phyloP scores from a whole-genome alignment of 2,797 vertebrate species.

The Sebastes matsubarae region DNA sequence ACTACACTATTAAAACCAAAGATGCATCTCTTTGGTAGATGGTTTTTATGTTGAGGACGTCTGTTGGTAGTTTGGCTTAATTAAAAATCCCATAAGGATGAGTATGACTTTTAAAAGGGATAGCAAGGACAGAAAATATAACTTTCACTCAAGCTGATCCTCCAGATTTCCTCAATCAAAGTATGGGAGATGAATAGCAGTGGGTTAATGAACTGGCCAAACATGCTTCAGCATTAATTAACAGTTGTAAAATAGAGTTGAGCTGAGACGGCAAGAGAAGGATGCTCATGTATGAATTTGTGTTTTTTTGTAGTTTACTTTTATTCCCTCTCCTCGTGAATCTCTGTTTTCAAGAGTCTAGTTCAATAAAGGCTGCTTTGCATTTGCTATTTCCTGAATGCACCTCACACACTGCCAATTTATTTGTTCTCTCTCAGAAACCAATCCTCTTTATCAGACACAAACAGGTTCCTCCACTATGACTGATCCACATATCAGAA shows the following conservation, averaged over 20 bases:
- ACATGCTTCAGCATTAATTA: constrained; percentile 61
- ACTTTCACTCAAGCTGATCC: constrained; percentile 63
- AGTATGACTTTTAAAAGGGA: constrained; percentile 47
- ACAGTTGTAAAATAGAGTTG: constrained; percentile 52
- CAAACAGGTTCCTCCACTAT: constrained; percentile 41
- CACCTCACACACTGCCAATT: constrained; percentile 42
- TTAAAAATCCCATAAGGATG: constrained; percentile 69
- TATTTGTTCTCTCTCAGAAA: constrained; percentile 47
- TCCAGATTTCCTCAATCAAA: constrained; percentile 62
- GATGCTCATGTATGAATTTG: constrained; percentile 7
- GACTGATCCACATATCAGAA: constrained; percentile 43
- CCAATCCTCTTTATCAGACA: constrained; percentile 42
- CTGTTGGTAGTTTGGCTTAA: constrained; percentile 70
- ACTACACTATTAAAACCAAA: constrained; percentile 64
- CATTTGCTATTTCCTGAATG: constrained; percentile 39
- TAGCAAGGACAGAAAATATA: constrained; percentile 39
- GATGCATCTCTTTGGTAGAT: constrained; percentile 67
- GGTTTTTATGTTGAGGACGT: constrained; percentile 72
- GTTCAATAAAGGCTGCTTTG: constrained; percentile 24
- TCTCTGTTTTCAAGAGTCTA: constrained; percentile 14
- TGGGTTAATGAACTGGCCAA: constrained; percentile 61
- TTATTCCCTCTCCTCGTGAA: neutral
- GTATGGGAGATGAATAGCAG: constrained; percentile 47
- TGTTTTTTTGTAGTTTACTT: neutral
- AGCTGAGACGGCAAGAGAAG: constrained; percentile 21